Base-by-base conservation (phyloP, 1,140 invertebrate genomes). In the Apis cerana region DNA sequence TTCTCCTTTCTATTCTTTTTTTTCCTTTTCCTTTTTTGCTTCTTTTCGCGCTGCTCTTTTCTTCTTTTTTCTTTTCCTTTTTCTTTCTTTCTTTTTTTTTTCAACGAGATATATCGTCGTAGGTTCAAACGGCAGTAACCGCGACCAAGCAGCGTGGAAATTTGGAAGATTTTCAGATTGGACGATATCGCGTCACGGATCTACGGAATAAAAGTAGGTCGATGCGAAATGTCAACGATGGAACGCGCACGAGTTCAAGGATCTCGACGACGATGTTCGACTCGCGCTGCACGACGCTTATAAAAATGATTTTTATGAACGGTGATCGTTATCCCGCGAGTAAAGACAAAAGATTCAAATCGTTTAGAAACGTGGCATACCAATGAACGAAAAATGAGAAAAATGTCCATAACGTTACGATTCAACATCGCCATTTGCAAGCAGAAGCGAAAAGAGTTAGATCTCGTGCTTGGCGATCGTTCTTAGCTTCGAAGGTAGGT, bases 71-170 rank as follows among this genome's bases (percentile, higher is more conserved):
- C 19, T 9, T 19, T 19, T n/a, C n/a, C n/a, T 19, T 58, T 19
- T 58, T 59, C 9, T 21, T n/a, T 9, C 27, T 27, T 3, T 4
- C 3, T 19, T 48, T 43, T 43, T 43, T 56, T 27, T 27, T 61
- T 17, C 9, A 17, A n/a, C 58, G 68, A 17, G 77, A 91, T 86
- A 89, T 91, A 92, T 92, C 62, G 86, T 48, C 58, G 11, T 33
- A 54, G 70, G 90, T 89, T 92, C 91, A 85, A 80, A 88, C 87
- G 86, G 62, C 90, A 89, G 83, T 79, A 89, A 86, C 90, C 85
- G 75, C 13, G 65, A 82, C 75, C 54, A 82, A 82, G 83, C 83
- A 89, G 81, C 91, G 90, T 93, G 90, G 90, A 93, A 92, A 92
- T 92, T 90, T 79, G 19, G 59, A 65, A 50, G 72, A 88, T 61